Percentiles rank a stretch among this genome's conserved stretches.
phyloP scores from a whole-genome alignment of 30 jellyfish, hydroid and myxozoan genomes.

The Rhopilema esculentum region DNA sequence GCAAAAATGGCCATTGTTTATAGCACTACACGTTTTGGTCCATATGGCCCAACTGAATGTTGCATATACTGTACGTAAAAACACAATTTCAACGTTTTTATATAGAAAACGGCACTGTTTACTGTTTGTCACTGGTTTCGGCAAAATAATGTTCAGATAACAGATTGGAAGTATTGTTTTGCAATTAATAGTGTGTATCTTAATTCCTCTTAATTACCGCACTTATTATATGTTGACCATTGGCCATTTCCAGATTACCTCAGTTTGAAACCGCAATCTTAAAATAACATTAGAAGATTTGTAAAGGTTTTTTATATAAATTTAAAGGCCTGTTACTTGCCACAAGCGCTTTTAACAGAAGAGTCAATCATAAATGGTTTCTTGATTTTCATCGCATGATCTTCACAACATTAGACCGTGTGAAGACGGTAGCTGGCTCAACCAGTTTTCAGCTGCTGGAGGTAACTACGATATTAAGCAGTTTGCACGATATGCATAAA shows the following conservation, averaged over 20 bases:
- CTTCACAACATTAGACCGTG: not conserved
- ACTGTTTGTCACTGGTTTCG: not conserved
- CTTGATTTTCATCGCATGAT: not conserved
- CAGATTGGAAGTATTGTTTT: not conserved
- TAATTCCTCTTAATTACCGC: not conserved
- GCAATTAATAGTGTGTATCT: too few relatives aligned
- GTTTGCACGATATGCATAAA: not conserved
- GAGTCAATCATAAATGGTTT: not conserved
- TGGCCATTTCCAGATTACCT: conserved; percentile 23
- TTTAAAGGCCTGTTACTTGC: not conserved
- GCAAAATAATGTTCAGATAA: not conserved
- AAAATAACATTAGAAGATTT: not conserved
- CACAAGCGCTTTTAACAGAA: not conserved
- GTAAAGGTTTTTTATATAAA: not conserved
- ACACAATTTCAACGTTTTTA: too few relatives aligned
- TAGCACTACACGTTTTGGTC: too few relatives aligned
- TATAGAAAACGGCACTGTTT: not conserved
- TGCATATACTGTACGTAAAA: too few relatives aligned
- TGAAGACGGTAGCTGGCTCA: not conserved
- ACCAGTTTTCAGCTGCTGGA: not conserved
- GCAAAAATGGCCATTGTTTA: too few relatives aligned
- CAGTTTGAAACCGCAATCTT: not conserved
- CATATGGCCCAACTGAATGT: too few relatives aligned
- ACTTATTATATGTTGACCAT: not conserved
- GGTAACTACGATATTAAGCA: not conserved